Percentiles rank a stretch among this genome's conserved stretches.
Evolutionary conservation across 2,797 vertebrate species (phyloP).

Genomic region (Sebastiscus tertius): DNA sequence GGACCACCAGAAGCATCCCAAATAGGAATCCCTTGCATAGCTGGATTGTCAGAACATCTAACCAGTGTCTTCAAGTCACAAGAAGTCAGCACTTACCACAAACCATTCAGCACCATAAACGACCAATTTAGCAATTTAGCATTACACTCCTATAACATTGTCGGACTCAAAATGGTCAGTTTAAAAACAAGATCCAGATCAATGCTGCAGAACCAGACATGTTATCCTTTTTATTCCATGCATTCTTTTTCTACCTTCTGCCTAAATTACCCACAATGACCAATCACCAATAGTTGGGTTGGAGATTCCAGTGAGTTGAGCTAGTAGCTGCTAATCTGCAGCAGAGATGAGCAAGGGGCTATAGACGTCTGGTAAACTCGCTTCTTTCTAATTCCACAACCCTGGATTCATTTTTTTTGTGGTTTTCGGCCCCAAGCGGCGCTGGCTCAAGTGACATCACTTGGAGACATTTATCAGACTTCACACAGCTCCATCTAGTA

Average conservation of each 20-base stretch:
- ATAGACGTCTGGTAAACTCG: too few relatives aligned
- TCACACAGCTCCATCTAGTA: not conserved
- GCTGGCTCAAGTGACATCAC: not conserved
- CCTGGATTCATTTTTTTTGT: too few relatives aligned
- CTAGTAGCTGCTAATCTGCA: too few relatives aligned
- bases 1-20: not conserved
- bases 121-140: not conserved
- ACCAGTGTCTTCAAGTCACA: not conserved
- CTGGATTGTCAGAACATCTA: not conserved
- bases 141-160: not conserved
- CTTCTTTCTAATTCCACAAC: too few relatives aligned
- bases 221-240: not conserved
- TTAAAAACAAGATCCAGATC: not conserved
- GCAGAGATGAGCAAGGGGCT: too few relatives aligned
- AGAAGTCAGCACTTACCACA: not conserved
- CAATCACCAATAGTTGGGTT: too few relatives aligned
- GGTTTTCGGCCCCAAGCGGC: not conserved
- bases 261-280: too few relatives aligned
- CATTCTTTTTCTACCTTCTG: not conserved
- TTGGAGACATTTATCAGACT: not conserved
- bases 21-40: not conserved
- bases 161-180: not conserved
- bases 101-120: not conserved
- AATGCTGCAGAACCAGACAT: not conserved
- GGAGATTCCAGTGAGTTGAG: not conserved